phyloP scores from a whole-genome alignment of 2,888 invertebrate species.

The Bimastos eiseni region DNA sequence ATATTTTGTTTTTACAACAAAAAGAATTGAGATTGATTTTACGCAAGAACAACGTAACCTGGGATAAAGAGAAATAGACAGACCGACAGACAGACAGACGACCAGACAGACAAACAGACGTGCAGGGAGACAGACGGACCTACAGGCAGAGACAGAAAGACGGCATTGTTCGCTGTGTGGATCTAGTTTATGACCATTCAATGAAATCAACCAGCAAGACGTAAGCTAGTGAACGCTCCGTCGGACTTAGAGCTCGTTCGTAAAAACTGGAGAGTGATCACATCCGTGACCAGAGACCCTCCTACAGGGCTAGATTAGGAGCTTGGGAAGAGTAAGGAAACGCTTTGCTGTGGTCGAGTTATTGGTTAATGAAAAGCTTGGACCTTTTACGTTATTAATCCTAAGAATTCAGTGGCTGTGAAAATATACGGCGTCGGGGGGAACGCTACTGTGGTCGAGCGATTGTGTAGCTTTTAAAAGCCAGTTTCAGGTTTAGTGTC shows the following conservation, averaged over 20 bases:
- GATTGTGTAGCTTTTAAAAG: too few species aligned
- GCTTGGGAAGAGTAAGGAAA: background rate
- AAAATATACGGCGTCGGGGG: too few species aligned
- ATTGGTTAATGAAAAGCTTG: background rate
- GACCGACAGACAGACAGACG: background rate
- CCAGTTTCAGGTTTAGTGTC: too few species aligned
- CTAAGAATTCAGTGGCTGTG: background rate
- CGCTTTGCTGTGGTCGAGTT: background rate
- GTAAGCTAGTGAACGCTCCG: too few species aligned
- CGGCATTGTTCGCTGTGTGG: background rate
- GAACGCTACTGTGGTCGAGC: too few species aligned
- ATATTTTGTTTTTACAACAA: background rate
- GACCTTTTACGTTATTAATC: background rate
- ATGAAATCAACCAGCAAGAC: too few species aligned
- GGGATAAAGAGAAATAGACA: background rate
- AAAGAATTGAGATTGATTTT: background rate
- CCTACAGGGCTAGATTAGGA: too few species aligned
- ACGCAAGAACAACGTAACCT: background rate
- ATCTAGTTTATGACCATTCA: too few species aligned
- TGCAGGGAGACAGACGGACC: background rate
- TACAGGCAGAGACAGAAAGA: background rate
- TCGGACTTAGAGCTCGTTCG: too few species aligned
- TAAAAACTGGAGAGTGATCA: background rate
- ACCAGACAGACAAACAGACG: background rate
- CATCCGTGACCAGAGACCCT: background rate